Evolutionary conservation across 35 echinoderm and acorn worm genomes (phyloP).

Genomic region (Holothuria glaberrima): DNA sequence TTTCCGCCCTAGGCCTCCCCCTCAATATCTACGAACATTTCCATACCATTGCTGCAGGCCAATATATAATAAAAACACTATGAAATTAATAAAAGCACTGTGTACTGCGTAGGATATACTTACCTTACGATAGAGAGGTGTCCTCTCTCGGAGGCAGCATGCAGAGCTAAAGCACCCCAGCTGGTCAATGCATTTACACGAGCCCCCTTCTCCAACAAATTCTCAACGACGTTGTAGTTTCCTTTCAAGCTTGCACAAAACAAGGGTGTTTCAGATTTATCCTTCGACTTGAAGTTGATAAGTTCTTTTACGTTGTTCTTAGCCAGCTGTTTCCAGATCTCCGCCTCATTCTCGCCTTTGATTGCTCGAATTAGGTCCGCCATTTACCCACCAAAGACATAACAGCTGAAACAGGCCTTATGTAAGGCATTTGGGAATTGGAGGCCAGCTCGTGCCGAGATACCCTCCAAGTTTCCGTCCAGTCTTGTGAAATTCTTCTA

Average conservation of each 20-base stretch:
- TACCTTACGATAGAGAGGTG: constrained; percentile 24
- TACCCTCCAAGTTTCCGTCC: neutral
- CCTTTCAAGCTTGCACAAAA: constrained; percentile 74
- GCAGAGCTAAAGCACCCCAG: constrained; percentile 71
- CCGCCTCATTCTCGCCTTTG: constrained; percentile 19
- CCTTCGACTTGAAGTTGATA: constrained; percentile 41
- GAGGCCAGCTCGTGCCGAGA: neutral
- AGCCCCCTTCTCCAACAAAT: constrained; percentile 55
- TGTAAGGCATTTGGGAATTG: neutral
- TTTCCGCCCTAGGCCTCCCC: too few species aligned
- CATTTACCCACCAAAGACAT: neutral
- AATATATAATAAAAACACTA: too few species aligned
- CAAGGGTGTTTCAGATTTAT: constrained; percentile 55
- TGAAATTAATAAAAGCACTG: neutral
- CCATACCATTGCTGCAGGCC: too few species aligned
- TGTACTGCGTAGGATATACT: neutral
- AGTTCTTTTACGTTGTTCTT: neutral
- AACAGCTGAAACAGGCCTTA: neutral
- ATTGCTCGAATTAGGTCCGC: constrained; percentile 35
- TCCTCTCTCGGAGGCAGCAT: constrained; percentile 69
- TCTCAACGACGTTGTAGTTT: constrained; percentile 14
- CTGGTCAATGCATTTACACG: constrained; percentile 33
- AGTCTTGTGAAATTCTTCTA: too few species aligned
- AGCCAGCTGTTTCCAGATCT: constrained; percentile 22
- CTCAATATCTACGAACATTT: too few species aligned